Conservation (phyloP, 53 echinoderm and acorn worm genomes). For the Arbacia lixula region DNA sequence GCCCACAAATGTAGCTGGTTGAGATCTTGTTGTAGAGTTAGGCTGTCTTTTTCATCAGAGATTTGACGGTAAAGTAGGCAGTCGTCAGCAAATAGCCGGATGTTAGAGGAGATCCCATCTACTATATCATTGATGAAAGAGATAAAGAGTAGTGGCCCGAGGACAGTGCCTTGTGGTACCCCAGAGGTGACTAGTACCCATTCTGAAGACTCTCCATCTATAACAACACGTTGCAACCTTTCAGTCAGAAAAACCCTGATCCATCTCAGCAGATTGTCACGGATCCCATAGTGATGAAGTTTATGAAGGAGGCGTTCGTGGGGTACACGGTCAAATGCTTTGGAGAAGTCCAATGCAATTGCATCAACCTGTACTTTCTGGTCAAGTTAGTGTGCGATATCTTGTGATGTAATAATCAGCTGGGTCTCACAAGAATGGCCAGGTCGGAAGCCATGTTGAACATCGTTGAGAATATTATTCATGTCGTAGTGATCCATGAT, state of each 20-base stretch:
- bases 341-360: slow-evolving; percentile 55
- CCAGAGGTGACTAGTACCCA: slow-evolving; percentile 46
- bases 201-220: slow-evolving; percentile 30
- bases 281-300: slow-evolving; percentile 46
- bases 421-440: slow-evolving; percentile 65
- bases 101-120: too few species aligned
- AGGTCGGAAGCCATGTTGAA: slow-evolving; percentile 54
- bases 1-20: too few species aligned
- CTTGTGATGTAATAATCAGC: slow-evolving; percentile 49
- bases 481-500: slow-evolving; percentile 62
- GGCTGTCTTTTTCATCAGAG: too few species aligned
- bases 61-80: too few species aligned
- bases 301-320: slow-evolving; percentile 53
- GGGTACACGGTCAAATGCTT: slow-evolving; percentile 47
- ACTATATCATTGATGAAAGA: too few species aligned
- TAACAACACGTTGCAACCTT: slow-evolving; percentile 11
- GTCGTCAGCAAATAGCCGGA: too few species aligned
- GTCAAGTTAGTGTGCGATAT: slow-evolving; percentile 59
- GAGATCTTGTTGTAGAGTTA: too few species aligned
- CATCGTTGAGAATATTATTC: slow-evolving; percentile 38
- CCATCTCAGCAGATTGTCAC: background rate
- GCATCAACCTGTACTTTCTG: slow-evolving; percentile 47
- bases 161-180: too few species aligned
- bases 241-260: slow-evolving; percentile 10
- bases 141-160: too few species aligned